Conservation (phyloP, 2,797 vertebrate genomes). For the Monodelphis domestica region DNA sequence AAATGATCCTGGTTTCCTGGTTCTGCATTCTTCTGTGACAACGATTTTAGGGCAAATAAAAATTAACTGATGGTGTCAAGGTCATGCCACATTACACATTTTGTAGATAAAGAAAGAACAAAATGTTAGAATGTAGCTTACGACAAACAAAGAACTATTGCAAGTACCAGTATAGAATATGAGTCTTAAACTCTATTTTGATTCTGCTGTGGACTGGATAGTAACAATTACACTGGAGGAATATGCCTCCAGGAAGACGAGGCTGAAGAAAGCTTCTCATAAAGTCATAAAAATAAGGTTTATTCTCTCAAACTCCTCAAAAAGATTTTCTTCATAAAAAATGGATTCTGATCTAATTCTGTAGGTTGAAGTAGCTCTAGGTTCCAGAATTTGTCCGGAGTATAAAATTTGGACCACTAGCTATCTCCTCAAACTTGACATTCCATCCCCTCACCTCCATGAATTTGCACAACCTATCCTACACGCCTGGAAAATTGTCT, state of each 20-base stretch:
- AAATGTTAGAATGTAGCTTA: background rate
- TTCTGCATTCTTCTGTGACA: background rate
- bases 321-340: background rate
- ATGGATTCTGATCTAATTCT: background rate
- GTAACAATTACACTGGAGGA: background rate
- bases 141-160: background rate
- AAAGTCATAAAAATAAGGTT: background rate
- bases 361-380: background rate
- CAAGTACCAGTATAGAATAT: background rate
- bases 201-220: background rate
- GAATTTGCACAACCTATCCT: background rate
- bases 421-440: background rate
- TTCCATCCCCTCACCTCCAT: background rate
- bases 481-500: background rate
- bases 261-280: background rate
- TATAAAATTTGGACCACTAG: background rate
- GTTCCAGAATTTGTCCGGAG: background rate
- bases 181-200: background rate
- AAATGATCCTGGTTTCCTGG: background rate
- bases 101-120: background rate
- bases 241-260: background rate
- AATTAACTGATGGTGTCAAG: background rate
- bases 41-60: background rate
- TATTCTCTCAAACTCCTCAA: background rate
- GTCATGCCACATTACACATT: background rate